phyloP scores from a whole-genome alignment of 2,888 invertebrate genomes.

The Agonopterix subpropinquella region DNA sequence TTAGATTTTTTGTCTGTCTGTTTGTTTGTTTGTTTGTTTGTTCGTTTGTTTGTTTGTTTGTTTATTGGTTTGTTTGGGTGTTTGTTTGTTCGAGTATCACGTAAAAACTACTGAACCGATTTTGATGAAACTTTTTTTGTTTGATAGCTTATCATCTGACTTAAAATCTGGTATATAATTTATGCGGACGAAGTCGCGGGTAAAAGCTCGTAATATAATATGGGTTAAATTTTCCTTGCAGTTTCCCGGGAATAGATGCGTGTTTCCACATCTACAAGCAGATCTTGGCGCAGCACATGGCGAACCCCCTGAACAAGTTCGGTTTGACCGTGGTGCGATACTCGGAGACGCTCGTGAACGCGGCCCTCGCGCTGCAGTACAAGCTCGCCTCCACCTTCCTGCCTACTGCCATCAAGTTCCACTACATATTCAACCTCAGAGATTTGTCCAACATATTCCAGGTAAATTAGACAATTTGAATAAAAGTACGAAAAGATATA shows the following conservation, averaged over 20 bases:
- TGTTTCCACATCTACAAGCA: slow-evolving; percentile 89
- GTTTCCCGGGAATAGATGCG: slow-evolving; percentile 90
- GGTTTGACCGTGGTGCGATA: slow-evolving; percentile 73
- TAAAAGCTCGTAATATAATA: no score
- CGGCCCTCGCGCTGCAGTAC: slow-evolving; percentile 85
- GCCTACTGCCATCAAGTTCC: slow-evolving; percentile 96
- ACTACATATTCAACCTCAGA: slow-evolving; percentile 94
- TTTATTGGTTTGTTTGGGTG: no score
- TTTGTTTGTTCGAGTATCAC: no score
- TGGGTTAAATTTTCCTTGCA: no score
- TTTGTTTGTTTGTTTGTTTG: no score
- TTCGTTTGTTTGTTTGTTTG: no score
- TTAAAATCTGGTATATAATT: no score
- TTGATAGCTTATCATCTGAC: no score
- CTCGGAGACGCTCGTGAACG: slow-evolving; percentile 77
- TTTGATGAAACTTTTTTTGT: no score
- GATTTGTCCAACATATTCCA: slow-evolving; percentile 96
- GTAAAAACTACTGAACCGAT: no score
- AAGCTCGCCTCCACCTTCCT: slow-evolving; percentile 86
- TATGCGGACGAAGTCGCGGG: no score
- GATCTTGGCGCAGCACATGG: slow-evolving; percentile 86
- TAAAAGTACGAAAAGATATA: neutral
- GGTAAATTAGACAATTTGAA: slow-evolving; percentile 56
- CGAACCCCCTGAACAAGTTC: slow-evolving; percentile 81
- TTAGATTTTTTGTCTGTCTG: no score